Base-by-base conservation (phyloP, 2,113 vertebrate genomes). In the Micronisus gabar region DNA sequence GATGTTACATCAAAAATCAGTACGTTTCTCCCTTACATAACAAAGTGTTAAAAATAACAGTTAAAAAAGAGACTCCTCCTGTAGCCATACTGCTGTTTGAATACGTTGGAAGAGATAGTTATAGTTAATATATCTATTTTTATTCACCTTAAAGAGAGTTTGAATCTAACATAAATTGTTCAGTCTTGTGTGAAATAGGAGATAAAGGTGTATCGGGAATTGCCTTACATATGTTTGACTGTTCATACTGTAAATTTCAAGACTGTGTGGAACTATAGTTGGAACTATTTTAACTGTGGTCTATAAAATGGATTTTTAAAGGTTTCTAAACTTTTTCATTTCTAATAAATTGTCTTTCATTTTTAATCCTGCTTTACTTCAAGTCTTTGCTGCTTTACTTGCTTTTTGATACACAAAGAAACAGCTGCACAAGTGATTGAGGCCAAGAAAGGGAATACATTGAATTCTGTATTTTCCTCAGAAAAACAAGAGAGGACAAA, bases 311-410 rank as follows among this genome's bases (percentile, higher is more conserved):
- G n/a, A 86, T 81, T 92, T 96, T 96, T 88, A 95, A 89, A 95
- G 59, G 18, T 79, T 91, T 88, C 63, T 61, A 86, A 92, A 63
- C 80, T 85, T 95, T 83, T 95, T 93, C 26, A 67, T 72, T 94
- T 95, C 92, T 95, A 96, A 95, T 98, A 98, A 98, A 98, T 55
- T 55, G 61, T 81, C 72, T 93, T 91, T 85, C 83, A 88, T 97
- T 97, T 98, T 94, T 95, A 96, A 98, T 62, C 29, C 21, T 71
- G 29, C 43, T 82, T 89, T 73, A 38, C 0, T 6, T 75, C 25
- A 75, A 18, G 53, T 94, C 78, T 91, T 73, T 55, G 74, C n/a
- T 93, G 83, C 45, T 95, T 88, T 70, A 76, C 45, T 71, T 82
- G 36, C 25, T 55, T 91, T 87, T 67, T 84, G 32, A 58, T 65